A percentile compares a stretch with the other conserved stretches of the same genome.
Evolutionary conservation across 37 sponge, comb jelly and placozoan genomes (phyloP).

Genomic region (Oopsacas minuta): DNA sequence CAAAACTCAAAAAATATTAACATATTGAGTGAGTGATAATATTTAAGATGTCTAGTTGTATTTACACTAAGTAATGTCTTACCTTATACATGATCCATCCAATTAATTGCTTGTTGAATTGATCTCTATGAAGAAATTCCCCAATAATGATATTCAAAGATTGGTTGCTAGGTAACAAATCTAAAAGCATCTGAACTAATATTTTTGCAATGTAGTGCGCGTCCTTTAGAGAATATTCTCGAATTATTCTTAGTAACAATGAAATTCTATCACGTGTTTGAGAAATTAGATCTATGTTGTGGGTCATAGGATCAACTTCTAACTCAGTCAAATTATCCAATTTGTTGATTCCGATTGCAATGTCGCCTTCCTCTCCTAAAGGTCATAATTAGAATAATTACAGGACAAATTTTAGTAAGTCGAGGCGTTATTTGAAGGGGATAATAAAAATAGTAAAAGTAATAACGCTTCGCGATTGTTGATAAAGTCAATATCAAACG

Average conservation of each 20-base stretch:
- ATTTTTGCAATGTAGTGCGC: not conserved
- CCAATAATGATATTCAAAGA: not conserved
- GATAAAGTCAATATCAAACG: too few relatives aligned
- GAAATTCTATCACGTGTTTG: not conserved
- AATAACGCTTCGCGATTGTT: too few relatives aligned
- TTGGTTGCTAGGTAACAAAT: not conserved
- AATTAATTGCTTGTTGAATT: not conserved
- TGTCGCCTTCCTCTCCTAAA: too few relatives aligned
- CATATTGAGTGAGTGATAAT: too few relatives aligned
- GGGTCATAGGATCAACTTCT: conserved; percentile 1
- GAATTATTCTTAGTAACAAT: not conserved
- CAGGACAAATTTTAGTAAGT: too few relatives aligned
- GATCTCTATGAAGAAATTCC: not conserved
- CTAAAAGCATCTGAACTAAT: not conserved
- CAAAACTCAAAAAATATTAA: too few relatives aligned
- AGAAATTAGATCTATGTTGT: not conserved
- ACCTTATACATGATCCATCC: not conserved
- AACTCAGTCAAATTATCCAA: not conserved
- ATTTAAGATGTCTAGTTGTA: too few relatives aligned
- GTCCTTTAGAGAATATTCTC: not conserved
- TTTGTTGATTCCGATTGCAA: too few relatives aligned
- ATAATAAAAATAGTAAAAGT: too few relatives aligned
- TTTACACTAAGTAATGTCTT: too few relatives aligned
- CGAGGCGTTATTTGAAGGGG: too few relatives aligned
- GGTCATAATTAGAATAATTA: too few relatives aligned